Evolutionary conservation across 2,888 invertebrate species (phyloP).

Genomic region (Biston betularia): DNA sequence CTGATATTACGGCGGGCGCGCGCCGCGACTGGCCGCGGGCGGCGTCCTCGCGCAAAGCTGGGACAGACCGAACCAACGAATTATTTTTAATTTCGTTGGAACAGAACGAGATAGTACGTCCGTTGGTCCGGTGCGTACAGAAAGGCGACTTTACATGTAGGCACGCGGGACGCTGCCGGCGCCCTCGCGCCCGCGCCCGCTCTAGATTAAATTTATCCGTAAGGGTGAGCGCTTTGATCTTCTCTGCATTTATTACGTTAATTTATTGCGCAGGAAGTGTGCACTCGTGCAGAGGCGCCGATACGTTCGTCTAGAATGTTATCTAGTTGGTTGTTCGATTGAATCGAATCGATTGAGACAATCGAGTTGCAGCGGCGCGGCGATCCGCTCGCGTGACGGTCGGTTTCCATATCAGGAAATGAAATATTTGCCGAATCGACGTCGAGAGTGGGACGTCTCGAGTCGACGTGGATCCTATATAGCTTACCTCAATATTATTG

Average conservation of each 20-base stretch:
- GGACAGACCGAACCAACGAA: too few species aligned
- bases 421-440: constrained; percentile 68
- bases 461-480: constrained; percentile 78
- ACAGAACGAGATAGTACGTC: too few species aligned
- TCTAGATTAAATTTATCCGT: constrained; percentile 56
- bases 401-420: constrained; percentile 73
- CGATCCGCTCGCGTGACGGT: constrained; percentile 59
- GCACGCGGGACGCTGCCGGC: constrained; percentile 18
- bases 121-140: constrained; percentile 5
- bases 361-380: constrained; percentile 47
- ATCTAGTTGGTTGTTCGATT: constrained; percentile 53
- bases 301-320: constrained; percentile 46
- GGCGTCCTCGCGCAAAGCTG: too few species aligned
- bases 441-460: constrained; percentile 63
- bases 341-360: constrained; percentile 33
- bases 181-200: constrained; percentile 36
- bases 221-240: constrained; percentile 57
- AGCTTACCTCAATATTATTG: constrained; percentile 84
- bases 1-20: constrained; percentile 42
- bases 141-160: constrained; percentile 43
- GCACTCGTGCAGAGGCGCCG: constrained; percentile 53
- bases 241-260: constrained; percentile 67
- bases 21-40: constrained; percentile 9
- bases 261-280: constrained; percentile 58
- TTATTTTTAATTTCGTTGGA: too few species aligned